A percentile compares a stretch with the other conserved stretches of the same genome.
These are phyloP conservation scores for Scarus forsteni DNA, from an alignment of 2,797 vertebrate genomes.

Conservation along the genomic window DNA sequence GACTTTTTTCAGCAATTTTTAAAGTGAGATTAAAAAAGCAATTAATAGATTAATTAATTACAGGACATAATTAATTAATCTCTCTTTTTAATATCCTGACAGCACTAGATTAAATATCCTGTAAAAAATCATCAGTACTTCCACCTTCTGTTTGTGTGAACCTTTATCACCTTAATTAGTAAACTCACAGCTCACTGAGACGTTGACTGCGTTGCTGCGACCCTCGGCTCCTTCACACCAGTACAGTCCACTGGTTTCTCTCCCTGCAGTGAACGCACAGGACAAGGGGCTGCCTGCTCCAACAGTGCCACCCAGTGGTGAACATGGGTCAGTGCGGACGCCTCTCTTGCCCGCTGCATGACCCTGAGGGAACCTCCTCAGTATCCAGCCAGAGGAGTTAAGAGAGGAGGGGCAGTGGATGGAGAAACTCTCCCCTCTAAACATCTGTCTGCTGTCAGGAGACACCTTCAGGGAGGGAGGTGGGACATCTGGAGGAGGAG, in stretches of 20 bases:
- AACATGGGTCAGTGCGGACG: conserved; percentile 22
- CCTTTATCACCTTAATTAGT: background rate
- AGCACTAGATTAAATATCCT: too few species aligned
- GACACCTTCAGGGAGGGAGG: conserved; percentile 55
- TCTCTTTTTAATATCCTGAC: too few species aligned
- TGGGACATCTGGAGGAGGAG: conserved; percentile 46
- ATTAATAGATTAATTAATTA: too few species aligned
- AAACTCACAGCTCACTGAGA: conserved; percentile 79
- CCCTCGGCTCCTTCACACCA: conserved; percentile 69
- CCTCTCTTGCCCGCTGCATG: background rate
- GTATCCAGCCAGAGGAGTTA: conserved; percentile 60
- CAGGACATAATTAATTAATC: too few species aligned
- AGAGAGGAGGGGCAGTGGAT: conserved; percentile 59
- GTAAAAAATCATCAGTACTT: too few species aligned
- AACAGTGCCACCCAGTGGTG: conserved; percentile 46
- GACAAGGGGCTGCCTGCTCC: background rate
- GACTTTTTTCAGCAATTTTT: too few species aligned
- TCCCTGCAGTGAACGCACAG: conserved; percentile 46
- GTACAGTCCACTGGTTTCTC: conserved; percentile 66
- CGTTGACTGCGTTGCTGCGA: conserved; percentile 67
- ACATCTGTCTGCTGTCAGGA: conserved; percentile 70
- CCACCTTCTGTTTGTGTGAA: background rate
- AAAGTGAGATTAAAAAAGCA: too few species aligned
- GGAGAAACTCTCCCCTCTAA: conserved; percentile 55
- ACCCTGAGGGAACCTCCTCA: conserved; percentile 41